A percentile compares a stretch with the other conserved stretches of the same genome.
phyloP scores from a whole-genome alignment of 2,888 invertebrate species.

The Dichetophora obliterata region DNA sequence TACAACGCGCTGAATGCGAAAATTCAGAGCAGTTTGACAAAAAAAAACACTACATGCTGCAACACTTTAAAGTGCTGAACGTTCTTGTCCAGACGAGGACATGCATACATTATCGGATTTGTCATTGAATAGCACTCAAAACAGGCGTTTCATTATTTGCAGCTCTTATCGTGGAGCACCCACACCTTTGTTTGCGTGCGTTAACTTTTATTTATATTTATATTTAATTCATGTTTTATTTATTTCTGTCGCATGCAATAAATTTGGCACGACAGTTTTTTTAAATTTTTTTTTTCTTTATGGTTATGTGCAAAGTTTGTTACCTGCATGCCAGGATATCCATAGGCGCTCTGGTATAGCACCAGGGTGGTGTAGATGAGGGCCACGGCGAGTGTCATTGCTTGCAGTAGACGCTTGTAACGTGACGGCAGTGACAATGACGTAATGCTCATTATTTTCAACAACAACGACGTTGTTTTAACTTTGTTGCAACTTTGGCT shows the following conservation, averaged over 20 bases:
- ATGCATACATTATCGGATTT: slow-evolving; percentile 51
- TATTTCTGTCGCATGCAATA: slow-evolving; percentile 6
- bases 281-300: not conserved
- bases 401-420: slow-evolving; percentile 70
- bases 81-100: slow-evolving; percentile 48
- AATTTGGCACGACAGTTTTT: not conserved
- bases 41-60: not conserved
- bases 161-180: slow-evolving; percentile 13
- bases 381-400: slow-evolving; percentile 69
- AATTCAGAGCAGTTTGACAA: not conserved
- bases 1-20: slow-evolving; percentile 5
- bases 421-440: slow-evolving; percentile 70
- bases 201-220: slow-evolving; percentile 16
- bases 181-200: slow-evolving; percentile 21
- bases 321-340: slow-evolving; percentile 69
- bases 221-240: slow-evolving; percentile 10
- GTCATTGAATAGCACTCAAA: slow-evolving; percentile 9
- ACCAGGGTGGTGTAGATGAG: slow-evolving; percentile 69
- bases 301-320: slow-evolving; percentile 32
- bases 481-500: not conserved
- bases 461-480: slow-evolving; percentile 25
- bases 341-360: slow-evolving; percentile 69
- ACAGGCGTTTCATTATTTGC: not conserved
- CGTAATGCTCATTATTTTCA: slow-evolving; percentile 68
- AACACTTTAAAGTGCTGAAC: slow-evolving; percentile 10